These are phyloP conservation scores for Pseudopodoces humilis DNA, from an alignment of 2,113 vertebrate genomes.

Conservation along the genomic window DNA sequence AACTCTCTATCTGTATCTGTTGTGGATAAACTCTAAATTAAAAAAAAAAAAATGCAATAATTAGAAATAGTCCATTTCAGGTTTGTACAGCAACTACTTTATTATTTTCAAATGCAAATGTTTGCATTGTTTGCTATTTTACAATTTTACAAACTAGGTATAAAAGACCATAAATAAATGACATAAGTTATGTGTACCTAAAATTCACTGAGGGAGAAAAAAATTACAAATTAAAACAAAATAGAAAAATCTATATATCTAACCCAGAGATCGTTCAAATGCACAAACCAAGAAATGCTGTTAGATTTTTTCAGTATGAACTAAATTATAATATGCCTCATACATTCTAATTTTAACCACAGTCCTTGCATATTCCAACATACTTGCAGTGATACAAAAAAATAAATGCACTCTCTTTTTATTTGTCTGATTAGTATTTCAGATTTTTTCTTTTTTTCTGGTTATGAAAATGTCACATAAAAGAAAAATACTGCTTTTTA, in stretches of 20 bases:
- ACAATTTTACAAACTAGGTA: conserved; percentile 99
- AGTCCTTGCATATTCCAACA: conserved; percentile 94
- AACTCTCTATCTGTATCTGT: background rate
- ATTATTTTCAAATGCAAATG: conserved; percentile 93
- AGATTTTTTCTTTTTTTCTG: conserved; percentile 70
- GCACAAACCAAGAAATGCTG: conserved; percentile 81
- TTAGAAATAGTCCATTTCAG: background rate
- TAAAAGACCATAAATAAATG: conserved; percentile 99
- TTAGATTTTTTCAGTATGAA: conserved; percentile 81
- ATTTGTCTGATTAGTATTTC: conserved; percentile 74
- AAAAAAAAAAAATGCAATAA: background rate
- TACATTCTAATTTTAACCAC: conserved; percentile 91
- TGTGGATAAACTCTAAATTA: background rate
- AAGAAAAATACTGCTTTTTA: conserved; percentile 83
- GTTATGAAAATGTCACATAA: conserved; percentile 79
- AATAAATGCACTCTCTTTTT: conserved; percentile 81
- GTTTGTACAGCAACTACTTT: conserved; percentile 91
- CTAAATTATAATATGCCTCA: conserved; percentile 89
- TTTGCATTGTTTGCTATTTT: conserved; percentile 94
- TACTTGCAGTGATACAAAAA: conserved; percentile 86
- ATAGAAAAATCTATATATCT: conserved; percentile 87
- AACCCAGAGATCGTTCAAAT: conserved; percentile 83
- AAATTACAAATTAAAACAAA: conserved; percentile 84
- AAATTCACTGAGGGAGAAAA: conserved; percentile 79
- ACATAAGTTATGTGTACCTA: conserved; percentile 99